Percentiles rank a stretch among this genome's conserved stretches.
Evolutionary conservation across 2,888 invertebrate genomes (phyloP).

Genomic region (Drosophila lutescens): DNA sequence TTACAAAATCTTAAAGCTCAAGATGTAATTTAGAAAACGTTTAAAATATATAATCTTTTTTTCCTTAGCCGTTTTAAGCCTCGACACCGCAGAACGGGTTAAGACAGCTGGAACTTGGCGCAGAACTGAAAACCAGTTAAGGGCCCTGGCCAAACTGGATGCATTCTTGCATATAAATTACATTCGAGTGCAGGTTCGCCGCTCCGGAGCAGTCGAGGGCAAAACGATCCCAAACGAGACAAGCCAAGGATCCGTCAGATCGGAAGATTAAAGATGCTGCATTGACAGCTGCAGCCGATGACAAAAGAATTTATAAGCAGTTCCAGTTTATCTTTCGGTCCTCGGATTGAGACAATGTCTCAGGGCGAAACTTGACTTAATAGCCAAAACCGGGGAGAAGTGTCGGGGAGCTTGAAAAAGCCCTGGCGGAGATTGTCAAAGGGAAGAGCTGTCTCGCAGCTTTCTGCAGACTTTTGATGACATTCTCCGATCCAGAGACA

Average conservation of each 20-base stretch:
- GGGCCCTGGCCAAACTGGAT: constrained; percentile 23
- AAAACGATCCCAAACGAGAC: constrained; percentile 33
- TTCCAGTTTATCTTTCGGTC: constrained; percentile 58
- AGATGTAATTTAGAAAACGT: too few species aligned
- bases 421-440: constrained; percentile 37
- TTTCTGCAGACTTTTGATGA: constrained; percentile 27
- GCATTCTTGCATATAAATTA: constrained; percentile 51
- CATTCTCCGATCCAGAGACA: constrained; percentile 13
- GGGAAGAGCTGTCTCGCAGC: constrained; percentile 31
- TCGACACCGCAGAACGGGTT: not conserved
- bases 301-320: constrained; percentile 75
- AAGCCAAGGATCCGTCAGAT: constrained; percentile 30
- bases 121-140: constrained; percentile 55
- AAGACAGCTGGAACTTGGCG: constrained; percentile 6
- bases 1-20: too few species aligned
- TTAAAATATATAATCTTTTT: not conserved
- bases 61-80: not conserved
- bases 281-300: constrained; percentile 44
- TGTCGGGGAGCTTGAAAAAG: constrained; percentile 27
- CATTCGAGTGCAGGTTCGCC: constrained; percentile 2
- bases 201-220: constrained; percentile 1
- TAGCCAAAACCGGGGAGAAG: constrained; percentile 46
- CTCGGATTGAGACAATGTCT: constrained; percentile 67
- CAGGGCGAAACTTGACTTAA: constrained; percentile 56
- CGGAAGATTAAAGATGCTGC: constrained; percentile 46